Evolutionary conservation across 2,888 invertebrate species (phyloP).

Genomic region (Trypoxylon attenuatum): DNA sequence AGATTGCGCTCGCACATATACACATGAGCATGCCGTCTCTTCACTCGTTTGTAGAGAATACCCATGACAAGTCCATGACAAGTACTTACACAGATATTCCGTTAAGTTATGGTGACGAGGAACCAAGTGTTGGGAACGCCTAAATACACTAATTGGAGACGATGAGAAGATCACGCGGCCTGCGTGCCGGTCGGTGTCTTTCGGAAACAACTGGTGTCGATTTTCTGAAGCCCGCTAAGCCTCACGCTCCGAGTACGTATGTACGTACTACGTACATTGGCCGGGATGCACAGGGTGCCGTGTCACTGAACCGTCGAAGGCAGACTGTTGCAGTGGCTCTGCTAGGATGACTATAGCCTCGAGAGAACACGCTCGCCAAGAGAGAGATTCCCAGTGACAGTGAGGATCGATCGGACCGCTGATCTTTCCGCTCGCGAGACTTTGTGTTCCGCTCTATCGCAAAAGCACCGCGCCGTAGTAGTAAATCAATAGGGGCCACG

Average conservation of each 20-base stretch:
- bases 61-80: too few relatives aligned
- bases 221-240: conserved; percentile 34
- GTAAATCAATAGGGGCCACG: conserved; percentile 56
- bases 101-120: too few relatives aligned
- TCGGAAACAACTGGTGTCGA: conserved; percentile 35
- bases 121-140: too few relatives aligned
- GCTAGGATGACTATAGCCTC: conserved; percentile 45
- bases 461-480: conserved; percentile 29
- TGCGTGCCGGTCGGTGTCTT: background rate
- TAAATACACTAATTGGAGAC: background rate
- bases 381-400: conserved; percentile 42
- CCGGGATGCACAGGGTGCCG: conserved; percentile 23
- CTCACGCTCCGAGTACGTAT: too few relatives aligned
- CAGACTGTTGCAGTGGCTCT: conserved; percentile 46
- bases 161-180: background rate
- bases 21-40: too few relatives aligned
- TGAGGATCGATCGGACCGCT: conserved; percentile 38
- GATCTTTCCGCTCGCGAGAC: conserved; percentile 43
- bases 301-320: conserved; percentile 46
- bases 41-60: too few relatives aligned
- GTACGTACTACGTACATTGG: too few relatives aligned
- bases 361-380: conserved; percentile 30
- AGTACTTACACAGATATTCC: too few relatives aligned
- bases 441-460: background rate
- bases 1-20: too few relatives aligned